A percentile compares a stretch with the other conserved stretches of the same genome.
phyloP scores from a whole-genome alignment of 2,888 invertebrate species.

The Gymnoscelis rufifasciata region DNA sequence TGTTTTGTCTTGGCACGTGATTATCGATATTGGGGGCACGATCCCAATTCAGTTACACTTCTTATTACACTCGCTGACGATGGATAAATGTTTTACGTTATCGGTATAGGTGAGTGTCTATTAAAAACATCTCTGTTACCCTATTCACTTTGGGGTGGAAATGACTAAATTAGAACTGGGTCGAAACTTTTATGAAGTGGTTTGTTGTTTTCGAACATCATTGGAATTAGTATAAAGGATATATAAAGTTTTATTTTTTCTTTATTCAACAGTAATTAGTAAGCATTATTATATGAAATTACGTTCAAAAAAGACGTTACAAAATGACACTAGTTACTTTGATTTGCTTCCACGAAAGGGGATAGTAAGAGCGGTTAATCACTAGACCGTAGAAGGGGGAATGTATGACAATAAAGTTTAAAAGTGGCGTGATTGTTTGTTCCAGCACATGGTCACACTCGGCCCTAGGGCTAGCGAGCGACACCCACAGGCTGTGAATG shows the following conservation, averaged over 20 bases:
- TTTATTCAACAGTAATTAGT: too few relatives aligned
- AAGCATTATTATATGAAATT: background rate
- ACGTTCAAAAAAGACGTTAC: conserved; percentile 23
- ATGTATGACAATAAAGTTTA: conserved; percentile 36
- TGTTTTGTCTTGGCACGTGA: conserved; percentile 58
- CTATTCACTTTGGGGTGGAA: conserved; percentile 1
- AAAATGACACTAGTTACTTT: conserved; percentile 23
- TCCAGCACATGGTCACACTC: conserved; percentile 22
- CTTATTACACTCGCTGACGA: conserved; percentile 53
- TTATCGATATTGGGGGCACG: conserved; percentile 65
- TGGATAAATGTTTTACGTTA: conserved; percentile 44
- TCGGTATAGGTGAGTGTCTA: conserved; percentile 22
- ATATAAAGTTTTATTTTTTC: too few relatives aligned
- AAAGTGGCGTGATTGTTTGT: conserved; percentile 38
- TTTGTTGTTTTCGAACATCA: too few relatives aligned
- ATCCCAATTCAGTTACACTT: conserved; percentile 63
- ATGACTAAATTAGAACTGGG: background rate
- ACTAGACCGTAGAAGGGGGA: conserved; percentile 44
- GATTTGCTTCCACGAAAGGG: conserved; percentile 39
- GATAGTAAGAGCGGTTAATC: conserved; percentile 37
- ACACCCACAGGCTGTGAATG: conserved; percentile 19
- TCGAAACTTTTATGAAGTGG: background rate
- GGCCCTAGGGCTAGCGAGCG: conserved; percentile 10
- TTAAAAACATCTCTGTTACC: conserved; percentile 3
- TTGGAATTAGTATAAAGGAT: too few relatives aligned